Evolutionary conservation across 1,140 invertebrate genomes (phyloP).

Genomic region (Lepidostoma basale): DNA sequence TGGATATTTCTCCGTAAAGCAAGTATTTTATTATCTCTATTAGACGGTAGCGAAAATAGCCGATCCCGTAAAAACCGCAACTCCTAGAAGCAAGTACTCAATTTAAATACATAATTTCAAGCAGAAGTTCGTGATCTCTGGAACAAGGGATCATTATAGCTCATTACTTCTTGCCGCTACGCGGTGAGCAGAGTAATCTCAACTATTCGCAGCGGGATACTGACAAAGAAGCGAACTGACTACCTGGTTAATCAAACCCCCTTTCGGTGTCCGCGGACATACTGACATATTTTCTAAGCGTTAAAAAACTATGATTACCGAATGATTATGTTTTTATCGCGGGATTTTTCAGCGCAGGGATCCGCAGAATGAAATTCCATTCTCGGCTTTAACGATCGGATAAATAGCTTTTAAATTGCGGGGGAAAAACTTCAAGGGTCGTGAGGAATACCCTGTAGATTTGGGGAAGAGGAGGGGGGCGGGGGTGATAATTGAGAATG

Average conservation of each 20-base stretch:
- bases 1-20: no score
- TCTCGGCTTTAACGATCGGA: not conserved
- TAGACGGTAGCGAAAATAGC: no score
- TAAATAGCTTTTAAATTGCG: not conserved
- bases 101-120: no score
- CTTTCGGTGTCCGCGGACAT: slow-evolving; percentile 2
- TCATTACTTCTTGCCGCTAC: slow-evolving; percentile 24
- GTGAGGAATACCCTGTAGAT: no score
- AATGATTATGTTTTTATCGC: slow-evolving; percentile 4
- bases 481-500: no score
- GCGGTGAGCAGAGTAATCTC: slow-evolving; percentile 13
- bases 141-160: slow-evolving; percentile 15
- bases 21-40: no score
- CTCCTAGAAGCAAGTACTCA: no score
- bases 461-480: no score
- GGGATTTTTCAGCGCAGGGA: not conserved
- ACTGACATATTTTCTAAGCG: slow-evolving; percentile 14
- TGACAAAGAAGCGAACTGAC: slow-evolving; percentile 17
- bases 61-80: no score
- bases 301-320: slow-evolving; percentile 13
- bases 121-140: not conserved
- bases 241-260: slow-evolving; percentile 2
- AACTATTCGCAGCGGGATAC: slow-evolving; percentile 11
- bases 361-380: not conserved
- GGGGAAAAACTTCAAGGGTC: no score